Percentiles rank a stretch among this genome's conserved stretches.
These are phyloP conservation scores for Acromyrmex heyeri DNA, from an alignment of 1,140 invertebrate genomes.

Conservation along the genomic window DNA sequence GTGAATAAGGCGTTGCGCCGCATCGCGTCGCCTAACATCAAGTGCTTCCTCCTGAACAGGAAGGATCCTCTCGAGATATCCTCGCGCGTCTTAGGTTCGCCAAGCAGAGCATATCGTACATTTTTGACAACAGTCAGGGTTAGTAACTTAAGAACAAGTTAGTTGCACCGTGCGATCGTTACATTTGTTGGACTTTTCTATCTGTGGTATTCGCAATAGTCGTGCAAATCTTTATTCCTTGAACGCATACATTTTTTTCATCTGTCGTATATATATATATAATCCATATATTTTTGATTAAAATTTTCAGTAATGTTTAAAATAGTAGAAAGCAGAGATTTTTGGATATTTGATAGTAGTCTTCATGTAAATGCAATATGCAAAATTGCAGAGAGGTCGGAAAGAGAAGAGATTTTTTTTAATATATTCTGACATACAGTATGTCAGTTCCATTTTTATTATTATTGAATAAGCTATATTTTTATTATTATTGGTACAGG, in stretches of 20 bases:
- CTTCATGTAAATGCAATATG: not conserved
- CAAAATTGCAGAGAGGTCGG: not conserved
- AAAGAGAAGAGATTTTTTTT: not conserved
- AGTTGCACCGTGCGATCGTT: not conserved
- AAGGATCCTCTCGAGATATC: constrained; percentile 63
- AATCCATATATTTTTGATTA: not conserved
- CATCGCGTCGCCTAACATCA: constrained; percentile 37
- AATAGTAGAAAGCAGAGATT: not conserved
- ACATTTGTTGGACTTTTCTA: not conserved
- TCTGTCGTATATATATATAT: not conserved
- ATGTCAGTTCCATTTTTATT: not conserved
- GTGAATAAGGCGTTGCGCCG: constrained; percentile 38
- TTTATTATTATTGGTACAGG: not conserved
- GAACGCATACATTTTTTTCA: not conserved
- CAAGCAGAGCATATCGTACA: constrained; percentile 33
- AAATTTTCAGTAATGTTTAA: constrained; percentile 7
- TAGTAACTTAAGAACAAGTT: not conserved
- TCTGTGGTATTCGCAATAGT: not conserved
- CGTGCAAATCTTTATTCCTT: not conserved
- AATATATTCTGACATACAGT: not conserved
- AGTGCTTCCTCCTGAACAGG: constrained; percentile 65
- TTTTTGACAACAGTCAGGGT: constrained; percentile 19
- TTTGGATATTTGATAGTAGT: not conserved
- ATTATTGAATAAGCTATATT: not conserved
- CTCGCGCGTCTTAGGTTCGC: constrained; percentile 5